Conservation (phyloP, 2,888 invertebrate genomes). For the Sarcophaga variegata region DNA sequence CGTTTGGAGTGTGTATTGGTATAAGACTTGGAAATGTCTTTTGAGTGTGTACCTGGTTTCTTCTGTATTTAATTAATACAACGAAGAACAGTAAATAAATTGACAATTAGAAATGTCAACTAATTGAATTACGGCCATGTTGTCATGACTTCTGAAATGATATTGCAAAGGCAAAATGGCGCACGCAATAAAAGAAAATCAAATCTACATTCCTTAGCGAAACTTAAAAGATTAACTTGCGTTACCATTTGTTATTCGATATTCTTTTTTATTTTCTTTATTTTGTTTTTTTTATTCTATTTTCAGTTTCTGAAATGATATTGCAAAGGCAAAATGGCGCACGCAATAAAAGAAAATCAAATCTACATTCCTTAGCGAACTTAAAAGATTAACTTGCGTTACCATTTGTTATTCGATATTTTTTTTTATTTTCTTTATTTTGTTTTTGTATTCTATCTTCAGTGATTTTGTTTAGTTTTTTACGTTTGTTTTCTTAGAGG, state of each 20-base stretch:
- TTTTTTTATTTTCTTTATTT: no score
- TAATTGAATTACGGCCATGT: conserved; percentile 46
- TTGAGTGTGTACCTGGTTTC: background rate
- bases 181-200: conserved; percentile 18
- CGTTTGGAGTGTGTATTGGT: background rate
- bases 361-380: conserved; percentile 19
- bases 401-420: conserved; percentile 29
- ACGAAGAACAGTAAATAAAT: conserved; percentile 22
- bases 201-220: conserved; percentile 24
- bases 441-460: background rate
- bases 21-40: background rate
- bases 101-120: conserved; percentile 47
- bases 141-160: background rate
- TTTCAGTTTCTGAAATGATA: background rate
- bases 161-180: background rate
- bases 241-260: conserved; percentile 34
- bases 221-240: conserved; percentile 54
- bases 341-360: conserved; percentile 27
- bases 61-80: conserved; percentile 35
- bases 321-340: background rate
- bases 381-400: conserved; percentile 55
- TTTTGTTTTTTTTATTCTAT: background rate
- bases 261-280: background rate
- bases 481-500: no score
- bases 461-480: background rate